Base-by-base conservation (phyloP, 1,140 invertebrate genomes). In the Grapholita molesta region DNA sequence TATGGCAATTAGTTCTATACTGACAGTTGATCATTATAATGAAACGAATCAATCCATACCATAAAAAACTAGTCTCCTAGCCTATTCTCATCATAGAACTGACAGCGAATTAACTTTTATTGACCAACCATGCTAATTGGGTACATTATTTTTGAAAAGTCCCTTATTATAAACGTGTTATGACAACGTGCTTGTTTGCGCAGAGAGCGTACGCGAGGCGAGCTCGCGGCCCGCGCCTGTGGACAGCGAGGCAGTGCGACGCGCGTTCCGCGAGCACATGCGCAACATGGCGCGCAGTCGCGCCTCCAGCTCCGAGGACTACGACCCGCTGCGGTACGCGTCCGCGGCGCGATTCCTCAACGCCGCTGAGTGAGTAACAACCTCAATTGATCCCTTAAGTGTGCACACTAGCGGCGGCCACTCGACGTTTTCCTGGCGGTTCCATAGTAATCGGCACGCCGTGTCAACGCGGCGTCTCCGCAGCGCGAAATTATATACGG, bases 221-320 rank as follows among this genome's bases (percentile, higher is more conserved):
- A 28, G 64, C 24, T 77, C 70, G 30, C 67, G 64, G 21, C 25
- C 57, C 1, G 42, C 9, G 35, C 42, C 66, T 15, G 55, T 38
- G 7, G 75, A 70, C 9, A 74, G 70, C 67, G 33, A 48, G 1
- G 65, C 71, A 1, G 66, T 85, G 4, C 76, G 80, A 9, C 64
- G 35, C 0, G 75, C 79, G 3, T 79, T 87, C 72, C 67, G 78
- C 7, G 85, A 83, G 35, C 78, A 82, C 64, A 75, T 86, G 73
- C 79, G 84, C 9, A 65, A 25, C 5, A 42, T 80, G 6, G 68
- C 77, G 0, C 72, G 75, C 5, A 23, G 68, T 8, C 72, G 84
- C 32, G 77, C 83, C 21, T 65, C 69, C 25, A 55, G 52, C 48
- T 79, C 78, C n/a, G 72, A 66, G 0, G 83, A 86, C 66, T 86